phyloP scores from a whole-genome alignment of 2,888 invertebrate species.

The Plemyria rubiginata region DNA sequence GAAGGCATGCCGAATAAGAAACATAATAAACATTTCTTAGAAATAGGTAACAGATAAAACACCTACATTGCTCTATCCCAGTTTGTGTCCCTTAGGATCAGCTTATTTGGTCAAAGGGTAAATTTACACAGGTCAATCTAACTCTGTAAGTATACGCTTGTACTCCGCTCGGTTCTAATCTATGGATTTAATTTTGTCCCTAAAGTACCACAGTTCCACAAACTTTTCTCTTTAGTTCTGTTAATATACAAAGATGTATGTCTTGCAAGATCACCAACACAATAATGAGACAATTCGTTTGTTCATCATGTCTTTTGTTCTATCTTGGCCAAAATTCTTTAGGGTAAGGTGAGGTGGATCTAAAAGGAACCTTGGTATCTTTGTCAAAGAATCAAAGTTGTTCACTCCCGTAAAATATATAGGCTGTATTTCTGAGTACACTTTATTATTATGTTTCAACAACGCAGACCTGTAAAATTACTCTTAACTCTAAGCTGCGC shows the following conservation, averaged over 20 bases:
- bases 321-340: background rate
- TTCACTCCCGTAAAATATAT: background rate
- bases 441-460: background rate
- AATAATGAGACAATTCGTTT: conserved; percentile 1
- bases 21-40: conserved; percentile 56
- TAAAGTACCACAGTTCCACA: conserved; percentile 39
- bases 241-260: conserved; percentile 27
- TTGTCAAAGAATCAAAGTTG: background rate
- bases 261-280: background rate
- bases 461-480: conserved; percentile 1
- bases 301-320: background rate
- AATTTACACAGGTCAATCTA: conserved; percentile 77
- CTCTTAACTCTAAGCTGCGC: conserved; percentile 42
- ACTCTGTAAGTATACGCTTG: conserved; percentile 60
- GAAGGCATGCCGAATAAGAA: conserved; percentile 13
- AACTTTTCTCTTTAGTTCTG: conserved; percentile 28
- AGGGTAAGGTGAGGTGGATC: background rate
- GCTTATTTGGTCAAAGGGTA: conserved; percentile 73
- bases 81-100: conserved; percentile 61
- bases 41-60: conserved; percentile 68
- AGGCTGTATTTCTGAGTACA: background rate
- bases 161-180: conserved; percentile 62
- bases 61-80: conserved; percentile 44
- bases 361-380: background rate
- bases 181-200: conserved; percentile 65